phyloP scores from a whole-genome alignment of 2,888 invertebrate species.

The Sesia bembeciformis region DNA sequence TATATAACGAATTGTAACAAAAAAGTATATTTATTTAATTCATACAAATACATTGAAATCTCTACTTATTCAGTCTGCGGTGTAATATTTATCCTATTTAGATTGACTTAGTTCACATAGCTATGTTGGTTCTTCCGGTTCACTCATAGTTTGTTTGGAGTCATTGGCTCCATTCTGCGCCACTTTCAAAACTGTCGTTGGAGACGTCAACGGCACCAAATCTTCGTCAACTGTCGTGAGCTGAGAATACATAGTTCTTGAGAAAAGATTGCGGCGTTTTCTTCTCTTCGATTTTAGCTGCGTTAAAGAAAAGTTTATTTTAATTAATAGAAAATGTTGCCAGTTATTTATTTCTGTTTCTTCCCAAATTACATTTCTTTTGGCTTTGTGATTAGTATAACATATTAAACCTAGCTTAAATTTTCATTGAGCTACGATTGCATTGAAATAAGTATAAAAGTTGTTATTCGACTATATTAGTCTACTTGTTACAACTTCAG shows the following conservation, averaged over 20 bases:
- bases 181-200: slow-evolving; percentile 42
- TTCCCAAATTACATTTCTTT: not conserved
- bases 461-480: too few relatives aligned
- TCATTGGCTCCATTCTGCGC: slow-evolving; percentile 5
- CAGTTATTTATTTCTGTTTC: too few relatives aligned
- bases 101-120: slow-evolving; percentile 40
- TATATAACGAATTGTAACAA: too few relatives aligned
- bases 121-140: slow-evolving; percentile 46
- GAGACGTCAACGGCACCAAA: slow-evolving; percentile 39
- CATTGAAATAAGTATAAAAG: too few relatives aligned
- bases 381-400: not conserved
- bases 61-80: slow-evolving; percentile 68
- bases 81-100: slow-evolving; percentile 46
- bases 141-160: slow-evolving; percentile 18
- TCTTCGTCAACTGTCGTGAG: slow-evolving; percentile 61
- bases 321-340: slow-evolving; percentile 10
- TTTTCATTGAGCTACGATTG: too few relatives aligned
- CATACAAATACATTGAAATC: slow-evolving; percentile 33
- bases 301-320: not conserved
- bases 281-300: slow-evolving; percentile 48
- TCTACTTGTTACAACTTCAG: too few relatives aligned
- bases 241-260: slow-evolving; percentile 58
- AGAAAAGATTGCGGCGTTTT: slow-evolving; percentile 38
- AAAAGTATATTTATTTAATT: slow-evolving; percentile 22
- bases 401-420: not conserved